Evolutionary conservation across 2,113 vertebrate genomes (phyloP), one percentile per base, ranked within the genome.

Genomic region (Tinamus guttatus): DNA sequence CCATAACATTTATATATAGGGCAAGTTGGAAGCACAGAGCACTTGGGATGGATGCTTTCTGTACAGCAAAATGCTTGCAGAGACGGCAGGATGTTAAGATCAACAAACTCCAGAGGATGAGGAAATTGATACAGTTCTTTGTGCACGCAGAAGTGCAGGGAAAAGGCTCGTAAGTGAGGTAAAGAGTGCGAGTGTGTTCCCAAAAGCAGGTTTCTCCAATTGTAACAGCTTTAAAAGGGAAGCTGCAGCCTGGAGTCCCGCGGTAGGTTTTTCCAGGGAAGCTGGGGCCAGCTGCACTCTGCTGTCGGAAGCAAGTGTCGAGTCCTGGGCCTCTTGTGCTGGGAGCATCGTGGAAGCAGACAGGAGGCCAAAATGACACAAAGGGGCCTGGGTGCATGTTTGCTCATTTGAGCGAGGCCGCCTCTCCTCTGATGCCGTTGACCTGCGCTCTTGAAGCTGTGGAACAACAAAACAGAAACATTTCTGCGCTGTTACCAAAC

Each of bases 231-330:
- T 41, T 34, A 22, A 51, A 43, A 30, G 4, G 5, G 28, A 78
- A 43, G 34, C 41, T 1, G 3, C 28, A 12, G 25, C 19, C 30
- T 41, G 54, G 25, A 60, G 54, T 36, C 24, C 19, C 19, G 25
- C 5, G 27, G 45, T 34, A 51, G 45, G 17, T 14, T 77, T 77
- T 22, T 34, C 43, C 13, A 1, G 52, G 73, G 43, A 43, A 69
- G 54, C 68, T 54, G 25, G 38, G 47, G 14, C 11, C 34, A 2
- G n/a, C 49, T 63, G 7, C 3, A 32, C 22, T 28, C 30, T 56
- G 41, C 1, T 2, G 56, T 43, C 18, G 2, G 13, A 11, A n/a
- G 21, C 2, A 2, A 2, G 4, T 27, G n/a, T 24, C 0, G 4
- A 67, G n/a, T 18, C 22, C 18, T 7, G 24, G 38, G 27, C 16